These are phyloP conservation scores for Sphyrna mokarran DNA, from an alignment of 2,113 vertebrate species.

Conservation along the genomic window DNA sequence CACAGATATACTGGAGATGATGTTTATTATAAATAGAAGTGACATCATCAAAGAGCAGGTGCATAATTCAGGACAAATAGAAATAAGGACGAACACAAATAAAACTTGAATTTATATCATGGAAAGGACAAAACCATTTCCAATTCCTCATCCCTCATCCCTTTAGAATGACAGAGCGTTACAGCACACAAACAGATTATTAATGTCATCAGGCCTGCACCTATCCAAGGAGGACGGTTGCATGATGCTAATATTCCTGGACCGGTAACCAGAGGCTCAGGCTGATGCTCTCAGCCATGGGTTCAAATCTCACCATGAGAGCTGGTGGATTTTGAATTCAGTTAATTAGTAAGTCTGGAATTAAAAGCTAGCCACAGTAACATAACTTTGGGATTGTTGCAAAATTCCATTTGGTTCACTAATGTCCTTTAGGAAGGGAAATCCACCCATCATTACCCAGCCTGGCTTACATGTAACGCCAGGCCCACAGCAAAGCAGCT, in stretches of 20 bases:
- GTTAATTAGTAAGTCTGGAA: too few relatives aligned
- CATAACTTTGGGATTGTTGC: not conserved
- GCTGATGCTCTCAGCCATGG: not conserved
- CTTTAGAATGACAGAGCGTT: not conserved
- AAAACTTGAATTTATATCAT: not conserved
- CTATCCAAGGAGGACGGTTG: not conserved
- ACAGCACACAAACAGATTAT: not conserved
- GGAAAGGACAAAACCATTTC: not conserved
- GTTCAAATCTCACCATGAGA: not conserved
- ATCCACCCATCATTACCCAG: too few relatives aligned
- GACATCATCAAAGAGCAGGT: not conserved
- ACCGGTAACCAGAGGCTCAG: not conserved
- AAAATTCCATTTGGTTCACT: not conserved
- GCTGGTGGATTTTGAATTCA: not conserved
- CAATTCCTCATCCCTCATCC: not conserved
- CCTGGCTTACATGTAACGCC: too few relatives aligned
- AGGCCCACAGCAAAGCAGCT: too few relatives aligned
- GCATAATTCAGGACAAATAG: not conserved
- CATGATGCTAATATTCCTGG: not conserved
- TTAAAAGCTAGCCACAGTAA: too few relatives aligned
- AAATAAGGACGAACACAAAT: conserved; percentile 15
- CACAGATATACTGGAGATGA: not conserved
- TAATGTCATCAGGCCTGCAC: not conserved
- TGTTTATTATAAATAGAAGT: not conserved
- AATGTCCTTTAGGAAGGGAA: not conserved